Percentiles rank a stretch among this genome's conserved stretches.
These are phyloP conservation scores for Drosophila ezoana DNA, from an alignment of 2,888 invertebrate species.

Conservation along the genomic window DNA sequence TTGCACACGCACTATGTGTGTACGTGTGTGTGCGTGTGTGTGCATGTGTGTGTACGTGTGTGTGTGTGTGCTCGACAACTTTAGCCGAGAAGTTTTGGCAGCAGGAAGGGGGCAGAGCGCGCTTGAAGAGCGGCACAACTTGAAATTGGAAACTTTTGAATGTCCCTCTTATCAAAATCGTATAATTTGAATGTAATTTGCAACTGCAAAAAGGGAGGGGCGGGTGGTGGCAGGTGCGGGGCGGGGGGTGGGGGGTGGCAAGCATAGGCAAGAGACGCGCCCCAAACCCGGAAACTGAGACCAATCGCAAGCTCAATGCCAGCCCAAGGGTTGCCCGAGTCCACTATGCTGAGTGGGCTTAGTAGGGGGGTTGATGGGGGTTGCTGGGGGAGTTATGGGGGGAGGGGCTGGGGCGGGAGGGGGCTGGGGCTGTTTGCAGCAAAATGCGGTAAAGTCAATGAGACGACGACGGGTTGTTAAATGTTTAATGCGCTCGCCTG, in stretches of 20 bases:
- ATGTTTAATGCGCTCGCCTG: conserved; percentile 66
- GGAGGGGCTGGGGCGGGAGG: neutral
- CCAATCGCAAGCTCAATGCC: conserved; percentile 26
- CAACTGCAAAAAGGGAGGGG: conserved; percentile 70
- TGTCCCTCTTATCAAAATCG: conserved; percentile 84
- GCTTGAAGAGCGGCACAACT: conserved; percentile 75
- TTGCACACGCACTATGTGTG: conserved; percentile 39
- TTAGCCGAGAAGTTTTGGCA: conserved; percentile 62
- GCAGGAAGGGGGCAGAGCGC: conserved; percentile 13
- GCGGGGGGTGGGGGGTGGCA: too few relatives aligned
- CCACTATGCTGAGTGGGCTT: neutral
- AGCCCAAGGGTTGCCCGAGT: conserved; percentile 24
- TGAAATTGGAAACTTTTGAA: conserved; percentile 84
- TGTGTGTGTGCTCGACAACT: conserved; percentile 52
- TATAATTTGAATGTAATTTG: conserved; percentile 85
- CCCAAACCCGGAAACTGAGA: neutral
- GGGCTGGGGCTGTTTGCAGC: conserved; percentile 55
- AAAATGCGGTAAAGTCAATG: conserved; percentile 77
- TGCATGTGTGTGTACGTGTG: conserved; percentile 8
- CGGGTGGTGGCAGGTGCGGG: neutral
- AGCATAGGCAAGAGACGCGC: neutral
- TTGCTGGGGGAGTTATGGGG: neutral
- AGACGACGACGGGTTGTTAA: conserved; percentile 75
- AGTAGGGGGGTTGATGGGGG: too few relatives aligned
- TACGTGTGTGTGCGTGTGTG: conserved; percentile 17